Evolutionary conservation across 2,797 vertebrate species (phyloP).

Genomic region (Lepilemur septentrionalis): DNA sequence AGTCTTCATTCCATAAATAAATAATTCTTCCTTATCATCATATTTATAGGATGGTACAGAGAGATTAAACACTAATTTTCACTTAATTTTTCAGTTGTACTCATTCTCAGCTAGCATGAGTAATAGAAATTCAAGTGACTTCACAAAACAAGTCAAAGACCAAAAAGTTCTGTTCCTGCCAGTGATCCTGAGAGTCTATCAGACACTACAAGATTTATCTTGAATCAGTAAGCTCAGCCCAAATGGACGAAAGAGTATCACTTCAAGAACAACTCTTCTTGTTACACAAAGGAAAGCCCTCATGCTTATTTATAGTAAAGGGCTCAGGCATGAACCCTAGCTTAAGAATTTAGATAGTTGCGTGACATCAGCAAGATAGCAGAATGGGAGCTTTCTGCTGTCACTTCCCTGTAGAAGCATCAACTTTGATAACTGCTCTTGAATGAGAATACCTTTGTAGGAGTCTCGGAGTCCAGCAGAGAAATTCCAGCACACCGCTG

Average conservation of each 20-base stretch:
- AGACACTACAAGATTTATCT: neutral
- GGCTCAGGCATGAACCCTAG: neutral
- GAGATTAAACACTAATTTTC: conserved; percentile 1
- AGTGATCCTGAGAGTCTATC: neutral
- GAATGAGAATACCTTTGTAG: neutral
- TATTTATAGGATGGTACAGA: neutral
- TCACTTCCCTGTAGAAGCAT: neutral
- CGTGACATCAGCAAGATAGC: neutral
- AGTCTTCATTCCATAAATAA: neutral
- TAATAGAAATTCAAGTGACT: conserved; percentile 10
- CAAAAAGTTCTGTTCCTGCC: neutral
- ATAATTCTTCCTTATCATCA: neutral
- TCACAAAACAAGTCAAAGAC: neutral
- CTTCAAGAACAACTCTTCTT: neutral
- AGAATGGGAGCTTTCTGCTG: neutral
- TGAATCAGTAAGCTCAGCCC: neutral
- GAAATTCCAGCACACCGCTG: neutral
- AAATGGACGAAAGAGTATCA: neutral
- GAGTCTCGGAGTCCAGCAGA: neutral
- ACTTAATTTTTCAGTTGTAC: neutral
- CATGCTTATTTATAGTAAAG: neutral
- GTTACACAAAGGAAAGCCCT: neutral
- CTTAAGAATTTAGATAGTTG: neutral
- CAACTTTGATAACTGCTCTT: neutral
- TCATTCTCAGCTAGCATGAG: neutral